Percentiles rank a stretch among this genome's conserved stretches.
Conservation (phyloP, 1,140 invertebrate genomes). For the Polypedilum vanderplanki region DNA sequence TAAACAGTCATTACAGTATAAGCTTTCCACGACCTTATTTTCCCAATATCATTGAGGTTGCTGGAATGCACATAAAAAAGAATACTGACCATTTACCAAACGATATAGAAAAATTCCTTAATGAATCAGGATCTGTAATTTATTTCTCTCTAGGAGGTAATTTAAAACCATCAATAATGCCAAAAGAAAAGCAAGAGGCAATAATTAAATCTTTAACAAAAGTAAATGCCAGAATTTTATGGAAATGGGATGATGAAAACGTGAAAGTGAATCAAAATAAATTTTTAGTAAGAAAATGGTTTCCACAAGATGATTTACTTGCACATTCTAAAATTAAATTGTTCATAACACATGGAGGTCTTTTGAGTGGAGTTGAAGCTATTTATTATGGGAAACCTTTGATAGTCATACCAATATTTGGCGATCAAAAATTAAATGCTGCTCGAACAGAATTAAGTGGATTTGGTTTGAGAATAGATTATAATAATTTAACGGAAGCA, state of each 20-base stretch:
- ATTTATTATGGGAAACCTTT: constrained; percentile 62
- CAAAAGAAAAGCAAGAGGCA: constrained; percentile 44
- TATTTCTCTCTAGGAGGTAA: constrained; percentile 59
- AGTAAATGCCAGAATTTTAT: constrained; percentile 54
- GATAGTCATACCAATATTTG: constrained; percentile 59
- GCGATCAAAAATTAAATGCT: constrained; percentile 55
- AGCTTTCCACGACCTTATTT: background rate
- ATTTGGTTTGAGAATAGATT: constrained; percentile 43
- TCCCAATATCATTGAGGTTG: constrained; percentile 45
- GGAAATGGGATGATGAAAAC: constrained; percentile 58
- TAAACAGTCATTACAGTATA: background rate
- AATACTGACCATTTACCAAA: constrained; percentile 42
- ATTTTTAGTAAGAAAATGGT: constrained; percentile 56
- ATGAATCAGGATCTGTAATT: constrained; percentile 51
- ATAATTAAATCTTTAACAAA: constrained; percentile 49
- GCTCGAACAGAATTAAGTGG: constrained; percentile 45
- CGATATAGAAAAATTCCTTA: constrained; percentile 49
- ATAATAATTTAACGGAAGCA: constrained; percentile 35
- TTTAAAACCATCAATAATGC: constrained; percentile 48
- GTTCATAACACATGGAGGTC: constrained; percentile 66
- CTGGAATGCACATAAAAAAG: constrained; percentile 49
- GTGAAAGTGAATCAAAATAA: constrained; percentile 58
- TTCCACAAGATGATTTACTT: constrained; percentile 63
- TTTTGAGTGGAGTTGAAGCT: constrained; percentile 61
- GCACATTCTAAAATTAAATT: constrained; percentile 59